A percentile compares a stretch with the other conserved stretches of the same genome.
Evolutionary conservation across 1,140 invertebrate species (phyloP).

Genomic region (Episyrphus balteatus): DNA sequence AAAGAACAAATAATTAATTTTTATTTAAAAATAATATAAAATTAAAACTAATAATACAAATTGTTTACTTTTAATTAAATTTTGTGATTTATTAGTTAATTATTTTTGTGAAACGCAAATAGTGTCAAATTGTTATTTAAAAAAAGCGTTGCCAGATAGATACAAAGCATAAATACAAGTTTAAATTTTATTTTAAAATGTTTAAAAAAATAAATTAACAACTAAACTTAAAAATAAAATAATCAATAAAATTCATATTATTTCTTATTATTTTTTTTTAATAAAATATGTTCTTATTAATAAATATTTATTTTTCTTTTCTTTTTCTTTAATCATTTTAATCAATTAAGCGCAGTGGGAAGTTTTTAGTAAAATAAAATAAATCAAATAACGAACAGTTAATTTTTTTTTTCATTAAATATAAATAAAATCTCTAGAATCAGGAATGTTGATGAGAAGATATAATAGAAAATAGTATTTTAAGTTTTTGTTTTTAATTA

Average conservation of each 20-base stretch:
- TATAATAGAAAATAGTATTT: no score
- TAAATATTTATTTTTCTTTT: slow-evolving; percentile 5
- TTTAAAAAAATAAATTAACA: background rate
- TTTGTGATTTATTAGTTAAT: no score
- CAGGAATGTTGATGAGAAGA: no score
- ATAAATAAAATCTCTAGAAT: background rate
- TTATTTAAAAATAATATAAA: background rate
- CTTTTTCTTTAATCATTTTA: slow-evolving; percentile 2
- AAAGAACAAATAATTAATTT: slow-evolving; percentile 1
- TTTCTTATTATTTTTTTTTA: no score
- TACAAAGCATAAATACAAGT: background rate
- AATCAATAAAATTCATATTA: background rate
- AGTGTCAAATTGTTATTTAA: no score
- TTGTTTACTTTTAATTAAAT: no score
- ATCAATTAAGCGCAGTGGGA: slow-evolving; percentile 37
- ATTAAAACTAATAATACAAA: background rate
- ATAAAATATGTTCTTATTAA: no score
- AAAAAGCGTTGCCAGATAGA: no score
- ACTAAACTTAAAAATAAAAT: background rate
- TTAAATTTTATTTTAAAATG: background rate
- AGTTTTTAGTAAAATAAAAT: slow-evolving; percentile 23
- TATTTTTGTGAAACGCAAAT: no score
- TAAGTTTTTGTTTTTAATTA: no score
- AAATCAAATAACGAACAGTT: no score
- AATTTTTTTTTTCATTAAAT: background rate